phyloP scores from a whole-genome alignment of 2,888 invertebrate genomes.

The Cybosia mesomella region DNA sequence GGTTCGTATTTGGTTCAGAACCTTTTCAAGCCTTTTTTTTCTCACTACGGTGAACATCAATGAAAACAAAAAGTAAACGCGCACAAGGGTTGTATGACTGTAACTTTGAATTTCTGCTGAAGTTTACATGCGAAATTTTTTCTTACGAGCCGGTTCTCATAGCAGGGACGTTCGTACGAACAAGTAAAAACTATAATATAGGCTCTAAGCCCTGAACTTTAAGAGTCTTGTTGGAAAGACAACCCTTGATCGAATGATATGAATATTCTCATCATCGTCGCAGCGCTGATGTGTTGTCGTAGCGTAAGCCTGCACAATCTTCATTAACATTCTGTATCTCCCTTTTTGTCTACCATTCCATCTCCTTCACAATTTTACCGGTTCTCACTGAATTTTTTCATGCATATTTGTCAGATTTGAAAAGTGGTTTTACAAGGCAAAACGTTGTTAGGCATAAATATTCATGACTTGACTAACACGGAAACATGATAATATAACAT shows the following conservation, averaged over 20 bases:
- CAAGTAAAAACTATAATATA: constrained; percentile 40
- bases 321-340: constrained; percentile 59
- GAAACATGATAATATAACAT: too few species aligned
- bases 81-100: constrained; percentile 29
- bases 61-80: constrained; percentile 37
- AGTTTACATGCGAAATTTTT: constrained; percentile 48
- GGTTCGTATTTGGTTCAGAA: constrained; percentile 8
- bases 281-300: constrained; percentile 31
- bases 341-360: constrained; percentile 47
- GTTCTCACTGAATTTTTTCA: constrained; percentile 44
- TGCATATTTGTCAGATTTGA: constrained; percentile 35
- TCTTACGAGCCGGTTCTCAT: constrained; percentile 36
- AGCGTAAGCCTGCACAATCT: constrained; percentile 49
- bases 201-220: constrained; percentile 38
- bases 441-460: constrained; percentile 34
- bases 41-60: constrained; percentile 36
- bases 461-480: constrained; percentile 33
- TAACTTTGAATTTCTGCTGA: constrained; percentile 49
- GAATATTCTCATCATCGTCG: constrained; percentile 46
- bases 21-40: constrained; percentile 32
- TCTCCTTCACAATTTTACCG: constrained; percentile 45
- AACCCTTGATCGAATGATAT: constrained; percentile 42
- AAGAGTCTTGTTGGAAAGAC: constrained; percentile 40
- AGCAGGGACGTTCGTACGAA: constrained; percentile 29
- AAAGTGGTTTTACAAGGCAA: constrained; percentile 42